These are phyloP conservation scores for Maniola jurtina DNA, from an alignment of 1,140 invertebrate genomes.

Conservation along the genomic window DNA sequence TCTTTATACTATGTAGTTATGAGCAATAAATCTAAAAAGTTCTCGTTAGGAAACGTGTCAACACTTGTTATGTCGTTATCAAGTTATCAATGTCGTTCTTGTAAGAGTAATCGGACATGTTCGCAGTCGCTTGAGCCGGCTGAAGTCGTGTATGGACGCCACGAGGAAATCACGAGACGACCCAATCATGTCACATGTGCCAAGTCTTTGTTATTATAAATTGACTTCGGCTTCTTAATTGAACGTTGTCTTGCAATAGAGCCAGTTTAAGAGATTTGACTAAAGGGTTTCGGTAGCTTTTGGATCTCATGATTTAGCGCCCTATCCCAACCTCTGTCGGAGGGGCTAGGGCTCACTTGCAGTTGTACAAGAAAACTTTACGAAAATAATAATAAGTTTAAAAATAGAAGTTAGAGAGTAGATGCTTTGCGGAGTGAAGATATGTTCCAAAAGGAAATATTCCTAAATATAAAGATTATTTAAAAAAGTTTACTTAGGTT, in stretches of 20 bases:
- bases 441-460: no score
- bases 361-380: no score
- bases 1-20: no score
- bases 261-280: conserved; percentile 11
- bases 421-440: no score
- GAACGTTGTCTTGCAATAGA: conserved; percentile 42
- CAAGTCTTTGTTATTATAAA: conserved; percentile 64
- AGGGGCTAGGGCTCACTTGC: no score
- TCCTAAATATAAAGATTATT: no score
- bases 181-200: conserved; percentile 57
- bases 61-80: background rate
- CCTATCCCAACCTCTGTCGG: no score
- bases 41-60: background rate
- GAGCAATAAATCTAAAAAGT: background rate
- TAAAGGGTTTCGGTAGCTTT: background rate
- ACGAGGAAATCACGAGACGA: conserved; percentile 61
- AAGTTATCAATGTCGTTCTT: conserved; percentile 23
- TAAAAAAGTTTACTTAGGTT: no score
- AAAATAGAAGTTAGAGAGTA: no score
- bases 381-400: no score
- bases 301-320: no score
- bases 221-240: conserved; percentile 68
- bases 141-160: conserved; percentile 55
- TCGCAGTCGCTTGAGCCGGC: conserved; percentile 36
- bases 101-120: conserved; percentile 32